Evolutionary conservation across 2,797 vertebrate species (phyloP).

Genomic region (Perodicticus potto): DNA sequence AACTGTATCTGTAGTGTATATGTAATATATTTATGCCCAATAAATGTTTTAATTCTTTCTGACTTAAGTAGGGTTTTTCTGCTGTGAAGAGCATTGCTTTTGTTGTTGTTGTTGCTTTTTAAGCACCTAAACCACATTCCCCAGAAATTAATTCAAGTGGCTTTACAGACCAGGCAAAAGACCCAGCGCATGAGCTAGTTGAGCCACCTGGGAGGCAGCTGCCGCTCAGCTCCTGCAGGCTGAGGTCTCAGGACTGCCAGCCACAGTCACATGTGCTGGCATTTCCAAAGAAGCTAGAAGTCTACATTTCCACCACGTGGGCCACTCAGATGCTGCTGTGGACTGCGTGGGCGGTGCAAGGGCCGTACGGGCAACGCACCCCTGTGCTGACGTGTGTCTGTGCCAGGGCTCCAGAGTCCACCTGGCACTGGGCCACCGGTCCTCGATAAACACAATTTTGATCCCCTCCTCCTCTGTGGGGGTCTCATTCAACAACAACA

Average conservation of each 20-base stretch:
- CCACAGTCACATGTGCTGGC: background rate
- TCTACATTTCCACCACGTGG: background rate
- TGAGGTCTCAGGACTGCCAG: background rate
- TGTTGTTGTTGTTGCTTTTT: conserved; percentile 45
- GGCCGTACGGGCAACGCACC: background rate
- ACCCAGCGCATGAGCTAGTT: accelerated
- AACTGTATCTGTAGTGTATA: conserved; percentile 99
- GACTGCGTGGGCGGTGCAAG: background rate
- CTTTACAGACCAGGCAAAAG: background rate
- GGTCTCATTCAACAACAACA: background rate
- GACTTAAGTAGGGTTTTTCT: conserved; percentile 83
- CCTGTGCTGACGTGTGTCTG: background rate
- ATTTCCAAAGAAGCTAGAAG: background rate
- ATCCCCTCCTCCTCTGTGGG: background rate
- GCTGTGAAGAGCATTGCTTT: conserved; percentile 46
- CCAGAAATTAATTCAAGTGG: background rate
- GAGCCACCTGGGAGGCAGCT: background rate
- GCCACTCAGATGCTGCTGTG: background rate
- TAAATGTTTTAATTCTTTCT: conserved; percentile 99
- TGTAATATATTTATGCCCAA: conserved; percentile 99
- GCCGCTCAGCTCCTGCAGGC: background rate
- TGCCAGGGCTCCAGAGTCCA: background rate
- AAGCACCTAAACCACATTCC: background rate
- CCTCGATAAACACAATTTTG: background rate
- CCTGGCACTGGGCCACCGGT: background rate